phyloP scores from a whole-genome alignment of 2,797 vertebrate species.

The Ispidina lecontei region DNA sequence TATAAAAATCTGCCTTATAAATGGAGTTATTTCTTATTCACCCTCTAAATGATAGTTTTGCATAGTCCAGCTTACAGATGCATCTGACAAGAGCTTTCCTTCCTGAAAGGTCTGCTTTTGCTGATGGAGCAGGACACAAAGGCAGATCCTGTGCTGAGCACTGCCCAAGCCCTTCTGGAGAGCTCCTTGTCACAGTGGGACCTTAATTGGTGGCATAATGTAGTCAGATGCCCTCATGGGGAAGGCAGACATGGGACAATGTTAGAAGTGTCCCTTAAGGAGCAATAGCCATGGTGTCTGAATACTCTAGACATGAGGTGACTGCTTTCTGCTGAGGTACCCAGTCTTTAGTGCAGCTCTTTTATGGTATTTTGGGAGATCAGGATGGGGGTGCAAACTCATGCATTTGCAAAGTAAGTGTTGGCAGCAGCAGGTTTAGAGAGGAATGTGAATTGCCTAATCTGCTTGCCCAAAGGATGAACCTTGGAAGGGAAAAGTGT shows the following conservation, averaged over 20 bases:
- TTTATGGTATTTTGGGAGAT: neutral
- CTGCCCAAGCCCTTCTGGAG: neutral
- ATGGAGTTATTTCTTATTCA: neutral
- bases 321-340: neutral
- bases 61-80: neutral
- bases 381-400: fast-evolving
- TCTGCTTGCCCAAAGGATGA: neutral
- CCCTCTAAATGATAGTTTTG: neutral
- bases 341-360: neutral
- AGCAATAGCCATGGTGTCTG: neutral
- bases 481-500: neutral
- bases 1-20: neutral
- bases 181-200: neutral
- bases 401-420: neutral
- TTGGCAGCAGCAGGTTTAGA: neutral
- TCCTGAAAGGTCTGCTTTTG: neutral
- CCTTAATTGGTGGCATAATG: neutral
- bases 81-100: neutral
- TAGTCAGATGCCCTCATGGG: neutral
- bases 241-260: neutral
- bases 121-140: neutral
- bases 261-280: neutral
- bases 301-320: neutral
- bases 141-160: fast-evolving
- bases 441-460: neutral